phyloP scores from a whole-genome alignment of 2,113 vertebrate genomes.

The Epinephelus lanceolatus region DNA sequence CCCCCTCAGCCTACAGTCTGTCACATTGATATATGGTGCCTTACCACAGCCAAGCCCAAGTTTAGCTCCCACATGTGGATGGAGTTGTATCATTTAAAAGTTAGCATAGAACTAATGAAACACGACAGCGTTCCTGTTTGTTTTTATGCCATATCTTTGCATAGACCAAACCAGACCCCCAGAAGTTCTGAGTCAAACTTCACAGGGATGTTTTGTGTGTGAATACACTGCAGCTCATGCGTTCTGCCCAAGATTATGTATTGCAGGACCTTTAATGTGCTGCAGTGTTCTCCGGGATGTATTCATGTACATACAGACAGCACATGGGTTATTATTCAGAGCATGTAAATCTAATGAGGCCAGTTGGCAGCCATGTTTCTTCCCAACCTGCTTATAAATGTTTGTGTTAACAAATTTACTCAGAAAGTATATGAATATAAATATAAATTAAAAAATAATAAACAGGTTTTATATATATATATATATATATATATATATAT shows the following conservation, averaged over 20 bases:
- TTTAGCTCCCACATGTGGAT: slow-evolving; percentile 12
- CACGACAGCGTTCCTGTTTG: background rate
- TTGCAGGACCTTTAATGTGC: background rate
- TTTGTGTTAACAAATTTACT: slow-evolving; percentile 51
- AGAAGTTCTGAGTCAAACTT: slow-evolving; percentile 25
- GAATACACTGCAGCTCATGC: slow-evolving; percentile 4
- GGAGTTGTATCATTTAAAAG: slow-evolving; percentile 1
- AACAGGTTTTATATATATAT: background rate
- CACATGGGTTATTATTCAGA: slow-evolving; percentile 25
- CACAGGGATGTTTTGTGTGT: slow-evolving; percentile 18
- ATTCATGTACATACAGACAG: slow-evolving; percentile 41
- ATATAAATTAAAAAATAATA: no score
- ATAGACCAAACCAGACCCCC: slow-evolving; percentile 53
- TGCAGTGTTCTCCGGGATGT: slow-evolving; percentile 36
- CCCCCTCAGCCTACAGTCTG: slow-evolving; percentile 22
- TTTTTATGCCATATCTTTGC: slow-evolving; percentile 46
- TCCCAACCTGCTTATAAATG: slow-evolving; percentile 49
- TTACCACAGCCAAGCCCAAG: slow-evolving; percentile 68
- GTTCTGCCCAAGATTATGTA: background rate
- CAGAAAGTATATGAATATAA: slow-evolving; percentile 31
- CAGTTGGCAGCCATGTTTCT: slow-evolving; percentile 25
- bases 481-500: slow-evolving; percentile 26
- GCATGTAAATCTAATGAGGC: slow-evolving; percentile 42
- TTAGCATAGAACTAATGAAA: no score
- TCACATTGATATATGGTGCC: slow-evolving; percentile 66